Base-by-base conservation (phyloP, 2,113 vertebrate species). In the Balaeniceps rex region DNA sequence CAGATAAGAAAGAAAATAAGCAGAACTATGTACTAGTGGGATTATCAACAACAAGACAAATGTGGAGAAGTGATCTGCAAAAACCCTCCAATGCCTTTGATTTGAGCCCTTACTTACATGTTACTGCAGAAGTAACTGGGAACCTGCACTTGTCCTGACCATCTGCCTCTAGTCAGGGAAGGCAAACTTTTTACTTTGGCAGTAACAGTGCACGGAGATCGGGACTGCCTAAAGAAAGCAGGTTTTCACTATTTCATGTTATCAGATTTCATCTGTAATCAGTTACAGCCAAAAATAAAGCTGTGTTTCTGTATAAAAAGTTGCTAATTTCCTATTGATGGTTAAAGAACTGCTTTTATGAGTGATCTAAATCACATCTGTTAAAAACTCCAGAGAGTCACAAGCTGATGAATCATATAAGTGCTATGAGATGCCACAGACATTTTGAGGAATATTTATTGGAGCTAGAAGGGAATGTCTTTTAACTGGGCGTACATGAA, bases 341-440 rank as follows among this genome's bases (percentile, higher is more conserved):
- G 11, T 69, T 85, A 87, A 93, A 81, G 51, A 87, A 51, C 47
- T 68, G n/a, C 40, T 87, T 95, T 93, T 76, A 72, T 76, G 63
- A 83, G 82, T 60, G 82, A 93, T 94, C 31, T 85, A 90, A 95
- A 72, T 68, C 44, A 40, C 9, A 34, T 77, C 79, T 79, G 70
- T 52, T 85, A 90, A 90, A 83, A 83, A 55, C 58, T 85, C 66
- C 23, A 57, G 28, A 74, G 46, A 94, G 88, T 95, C 92, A 95
- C 82, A 95, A 96, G 94, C 21, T 82, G 71, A 91, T 95, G 87
- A 97, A 74, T 97, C 95, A 97, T 21, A 0, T 36, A 75, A 88
- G 36, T 34, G 9, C 57, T 85, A 21, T n/a, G 65, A 63, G 81
- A 71, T 84, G 33, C 46, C 78, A 94, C 65, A 55, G 10, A 52